phyloP scores from a whole-genome alignment of 1,140 invertebrate species.

The Orchesella cincta region DNA sequence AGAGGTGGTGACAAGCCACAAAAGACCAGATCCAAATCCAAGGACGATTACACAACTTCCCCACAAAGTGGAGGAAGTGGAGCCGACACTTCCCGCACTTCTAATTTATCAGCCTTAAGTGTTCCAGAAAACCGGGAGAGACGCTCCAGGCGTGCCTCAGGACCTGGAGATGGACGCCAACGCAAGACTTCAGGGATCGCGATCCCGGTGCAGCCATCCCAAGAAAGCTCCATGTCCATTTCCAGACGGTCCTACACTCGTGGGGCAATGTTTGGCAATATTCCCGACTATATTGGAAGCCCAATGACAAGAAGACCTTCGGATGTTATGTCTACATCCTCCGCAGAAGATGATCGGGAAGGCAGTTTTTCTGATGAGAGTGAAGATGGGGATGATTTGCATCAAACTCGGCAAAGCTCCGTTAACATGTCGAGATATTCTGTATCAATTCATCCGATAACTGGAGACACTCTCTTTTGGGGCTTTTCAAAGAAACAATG shows the following conservation, averaged over 20 bases:
- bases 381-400: not conserved
- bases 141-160: not conserved
- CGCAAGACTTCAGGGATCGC: conserved; percentile 8
- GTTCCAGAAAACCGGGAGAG: not conserved
- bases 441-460: conserved; percentile 11
- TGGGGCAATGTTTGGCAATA: conserved; percentile 1
- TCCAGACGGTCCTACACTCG: conserved; percentile 1
- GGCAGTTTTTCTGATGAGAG: not conserved
- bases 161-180: conserved; percentile 13
- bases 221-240: conserved; percentile 22
- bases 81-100: not conserved
- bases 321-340: conserved; percentile 12
- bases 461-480: conserved; percentile 10
- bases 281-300: conserved; percentile 15
- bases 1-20: not conserved
- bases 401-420: not conserved
- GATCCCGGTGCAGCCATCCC: not conserved
- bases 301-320: not conserved
- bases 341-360: not conserved
- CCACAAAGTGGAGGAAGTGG: not conserved
- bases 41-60: not conserved
- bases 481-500: conserved; percentile 74
- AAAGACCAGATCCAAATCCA: not conserved
- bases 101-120: not conserved
- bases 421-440: conserved; percentile 18